phyloP scores from a whole-genome alignment of 2,888 invertebrate genomes.

The Eretmocerus hayati region DNA sequence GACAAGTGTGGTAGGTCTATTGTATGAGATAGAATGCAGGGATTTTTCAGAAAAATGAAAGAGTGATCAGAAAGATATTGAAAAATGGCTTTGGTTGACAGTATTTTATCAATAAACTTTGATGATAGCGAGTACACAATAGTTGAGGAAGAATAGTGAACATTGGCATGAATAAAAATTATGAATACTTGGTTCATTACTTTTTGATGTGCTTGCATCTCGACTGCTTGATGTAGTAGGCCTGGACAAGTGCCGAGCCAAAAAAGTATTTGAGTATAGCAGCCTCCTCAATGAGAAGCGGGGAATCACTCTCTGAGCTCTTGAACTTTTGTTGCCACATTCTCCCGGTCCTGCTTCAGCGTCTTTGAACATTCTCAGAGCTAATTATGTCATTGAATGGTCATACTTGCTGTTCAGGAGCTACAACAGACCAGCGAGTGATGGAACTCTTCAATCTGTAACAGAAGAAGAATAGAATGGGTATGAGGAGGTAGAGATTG shows the following conservation, averaged over 20 bases:
- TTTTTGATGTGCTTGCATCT: too few species aligned
- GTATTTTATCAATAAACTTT: too few species aligned
- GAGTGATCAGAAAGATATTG: too few species aligned
- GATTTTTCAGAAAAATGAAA: neutral
- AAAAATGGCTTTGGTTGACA: too few species aligned
- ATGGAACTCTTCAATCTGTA: too few species aligned
- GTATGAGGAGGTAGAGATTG: too few species aligned
- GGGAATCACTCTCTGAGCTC: constrained; percentile 43
- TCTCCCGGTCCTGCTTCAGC: constrained; percentile 37
- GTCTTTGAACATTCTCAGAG: constrained; percentile 42
- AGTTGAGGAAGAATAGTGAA: too few species aligned
- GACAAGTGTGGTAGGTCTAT: neutral
- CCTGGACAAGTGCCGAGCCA: constrained; percentile 55
- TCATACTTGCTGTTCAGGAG: constrained; percentile 21
- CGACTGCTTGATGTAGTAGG: constrained; percentile 34
- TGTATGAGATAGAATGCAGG: neutral
- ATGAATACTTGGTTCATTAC: too few species aligned
- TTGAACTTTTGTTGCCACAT: constrained; percentile 36
- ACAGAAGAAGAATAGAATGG: too few species aligned
- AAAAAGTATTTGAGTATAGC: constrained; percentile 63
- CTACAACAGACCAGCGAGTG: too few species aligned
- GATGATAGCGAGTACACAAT: too few species aligned
- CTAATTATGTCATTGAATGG: constrained; percentile 16
- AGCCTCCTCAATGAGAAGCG: constrained; percentile 64
- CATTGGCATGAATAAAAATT: too few species aligned